phyloP scores from a whole-genome alignment of 2,113 vertebrate genomes.

The Scolopax mira region DNA sequence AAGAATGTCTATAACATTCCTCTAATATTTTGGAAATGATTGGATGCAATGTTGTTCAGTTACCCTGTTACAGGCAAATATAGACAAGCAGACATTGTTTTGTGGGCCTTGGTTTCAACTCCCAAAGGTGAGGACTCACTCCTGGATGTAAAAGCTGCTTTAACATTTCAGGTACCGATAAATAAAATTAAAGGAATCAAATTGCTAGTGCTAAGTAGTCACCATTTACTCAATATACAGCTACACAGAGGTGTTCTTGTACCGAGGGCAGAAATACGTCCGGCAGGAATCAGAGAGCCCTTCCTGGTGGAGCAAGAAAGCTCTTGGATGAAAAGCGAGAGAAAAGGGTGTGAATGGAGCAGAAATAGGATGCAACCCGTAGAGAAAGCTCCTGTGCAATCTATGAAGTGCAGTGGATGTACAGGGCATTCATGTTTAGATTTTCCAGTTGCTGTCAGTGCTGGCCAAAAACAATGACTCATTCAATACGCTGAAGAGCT shows the following conservation, averaged over 20 bases:
- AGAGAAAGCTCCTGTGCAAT: background rate
- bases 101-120: background rate
- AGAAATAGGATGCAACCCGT: background rate
- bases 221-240: background rate
- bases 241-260: background rate
- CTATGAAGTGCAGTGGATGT: background rate
- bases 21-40: background rate
- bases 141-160: background rate
- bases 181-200: background rate
- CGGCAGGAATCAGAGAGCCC: background rate
- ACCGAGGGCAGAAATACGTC: background rate
- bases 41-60: background rate
- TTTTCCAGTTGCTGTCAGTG: background rate
- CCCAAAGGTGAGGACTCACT: background rate
- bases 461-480: constrained; percentile 38
- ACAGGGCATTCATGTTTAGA: background rate
- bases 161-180: background rate
- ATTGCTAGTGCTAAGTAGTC: background rate
- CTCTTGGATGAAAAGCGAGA: background rate
- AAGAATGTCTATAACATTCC: background rate
- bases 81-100: background rate
- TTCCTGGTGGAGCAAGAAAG: background rate
- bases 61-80: background rate
- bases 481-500: background rate
- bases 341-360: background rate